phyloP scores from a whole-genome alignment of 2,888 invertebrate genomes.

The Adelognathus sp. region DNA sequence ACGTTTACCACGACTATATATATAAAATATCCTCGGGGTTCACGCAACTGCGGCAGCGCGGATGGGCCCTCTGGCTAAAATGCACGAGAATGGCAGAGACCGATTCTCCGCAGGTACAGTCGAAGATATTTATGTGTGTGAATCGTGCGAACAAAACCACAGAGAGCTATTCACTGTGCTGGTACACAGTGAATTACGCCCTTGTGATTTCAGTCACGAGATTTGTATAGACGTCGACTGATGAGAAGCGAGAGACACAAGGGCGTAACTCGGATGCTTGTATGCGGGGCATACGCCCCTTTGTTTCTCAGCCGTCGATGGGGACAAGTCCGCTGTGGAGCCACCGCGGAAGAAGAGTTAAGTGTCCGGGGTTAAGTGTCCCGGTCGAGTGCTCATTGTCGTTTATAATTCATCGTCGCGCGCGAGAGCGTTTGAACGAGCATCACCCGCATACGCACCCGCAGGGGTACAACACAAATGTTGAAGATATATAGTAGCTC shows the following conservation, averaged over 20 bases:
- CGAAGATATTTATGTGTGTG: not conserved
- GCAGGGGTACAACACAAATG: not conserved
- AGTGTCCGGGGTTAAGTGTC: conserved; percentile 59
- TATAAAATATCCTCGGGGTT: conserved; percentile 42
- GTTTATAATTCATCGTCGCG: conserved; percentile 57
- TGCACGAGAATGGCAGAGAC: conserved; percentile 17
- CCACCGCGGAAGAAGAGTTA: conserved; percentile 47
- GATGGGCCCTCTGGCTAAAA: conserved; percentile 42
- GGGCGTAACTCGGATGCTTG: no score
- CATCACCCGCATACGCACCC: conserved; percentile 49
- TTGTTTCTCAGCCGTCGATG: no score
- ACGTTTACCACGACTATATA: no score
- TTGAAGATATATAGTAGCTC: not conserved
- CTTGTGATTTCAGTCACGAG: no score
- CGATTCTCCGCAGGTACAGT: conserved; percentile 25
- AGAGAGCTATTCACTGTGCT: no score
- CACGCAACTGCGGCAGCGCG: conserved; percentile 39
- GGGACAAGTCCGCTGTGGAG: not conserved
- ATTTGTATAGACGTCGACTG: no score
- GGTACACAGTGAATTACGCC: no score
- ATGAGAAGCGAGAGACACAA: no score
- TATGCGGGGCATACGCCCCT: no score
- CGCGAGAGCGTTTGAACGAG: conserved; percentile 13
- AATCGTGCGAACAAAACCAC: no score
- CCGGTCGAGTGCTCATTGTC: conserved; percentile 59